phyloP scores from a whole-genome alignment of 1,140 invertebrate genomes.

The Drosophila neocordata region DNA sequence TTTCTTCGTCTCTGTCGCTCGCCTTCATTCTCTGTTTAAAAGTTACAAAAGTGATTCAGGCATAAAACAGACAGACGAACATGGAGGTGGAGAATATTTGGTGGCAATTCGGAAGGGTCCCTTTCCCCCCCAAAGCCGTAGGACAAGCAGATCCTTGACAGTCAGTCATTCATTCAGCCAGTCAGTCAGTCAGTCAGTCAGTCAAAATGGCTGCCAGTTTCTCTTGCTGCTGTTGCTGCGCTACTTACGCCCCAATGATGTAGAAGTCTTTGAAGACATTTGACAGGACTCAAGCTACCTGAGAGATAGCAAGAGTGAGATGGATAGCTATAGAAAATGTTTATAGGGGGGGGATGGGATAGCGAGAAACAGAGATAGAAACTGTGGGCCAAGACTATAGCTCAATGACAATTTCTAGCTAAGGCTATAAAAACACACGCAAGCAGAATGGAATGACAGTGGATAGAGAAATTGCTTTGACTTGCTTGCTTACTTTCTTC shows the following conservation, averaged over 20 bases:
- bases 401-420: constrained; percentile 55
- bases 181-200: constrained; percentile 61
- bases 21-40: constrained; percentile 24
- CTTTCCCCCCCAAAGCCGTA: no score
- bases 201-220: constrained; percentile 71
- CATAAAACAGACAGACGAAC: constrained; percentile 57
- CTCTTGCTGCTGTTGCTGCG: constrained; percentile 14
- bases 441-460: constrained; percentile 17
- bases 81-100: constrained; percentile 12
- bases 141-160: constrained; percentile 21
- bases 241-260: constrained; percentile 59
- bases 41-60: constrained; percentile 77
- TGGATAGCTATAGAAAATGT: not conserved
- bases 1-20: constrained; percentile 38
- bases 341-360: constrained; percentile 1
- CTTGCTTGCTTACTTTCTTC: constrained; percentile 34
- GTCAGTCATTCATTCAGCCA: constrained; percentile 61
- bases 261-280: constrained; percentile 59
- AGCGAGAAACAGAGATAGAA: not conserved
- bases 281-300: constrained; percentile 48
- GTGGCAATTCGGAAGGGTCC: no score
- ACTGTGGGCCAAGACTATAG: constrained; percentile 3
- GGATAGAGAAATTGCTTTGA: constrained; percentile 44
- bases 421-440: constrained; percentile 26
- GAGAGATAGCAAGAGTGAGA: constrained; percentile 21